phyloP scores from a whole-genome alignment of 2,888 invertebrate species.

The Epinotia ramella region DNA sequence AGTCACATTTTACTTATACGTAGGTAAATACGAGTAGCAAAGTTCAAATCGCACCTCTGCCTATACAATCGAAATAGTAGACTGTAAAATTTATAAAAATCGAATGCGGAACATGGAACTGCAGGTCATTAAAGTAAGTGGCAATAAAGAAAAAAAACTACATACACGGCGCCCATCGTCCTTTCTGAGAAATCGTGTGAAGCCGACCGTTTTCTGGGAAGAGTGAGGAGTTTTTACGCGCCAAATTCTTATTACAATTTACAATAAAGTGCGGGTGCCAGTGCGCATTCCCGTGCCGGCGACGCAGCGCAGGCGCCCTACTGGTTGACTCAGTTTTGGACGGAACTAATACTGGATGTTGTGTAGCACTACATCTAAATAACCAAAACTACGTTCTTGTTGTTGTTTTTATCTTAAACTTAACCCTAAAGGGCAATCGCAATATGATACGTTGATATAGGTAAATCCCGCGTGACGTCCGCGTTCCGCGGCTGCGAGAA shows the following conservation, averaged over 20 bases:
- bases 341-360: too few relatives aligned
- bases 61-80: too few relatives aligned
- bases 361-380: too few relatives aligned
- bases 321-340: not conserved
- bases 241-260: conserved; percentile 70
- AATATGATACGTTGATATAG: too few relatives aligned
- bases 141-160: conserved; percentile 50
- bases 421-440: not conserved
- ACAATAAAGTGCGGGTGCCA: conserved; percentile 54
- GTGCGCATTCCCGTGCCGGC: too few relatives aligned
- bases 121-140: conserved; percentile 51
- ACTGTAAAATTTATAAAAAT: conserved; percentile 1
- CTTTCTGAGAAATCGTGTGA: conserved; percentile 65
- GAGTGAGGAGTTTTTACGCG: conserved; percentile 59
- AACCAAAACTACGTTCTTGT: too few relatives aligned
- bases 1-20: too few relatives aligned
- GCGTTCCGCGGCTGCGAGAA: conserved; percentile 35
- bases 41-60: too few relatives aligned
- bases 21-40: too few relatives aligned
- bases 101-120: conserved; percentile 16
- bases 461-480: not conserved
- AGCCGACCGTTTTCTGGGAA: conserved; percentile 62
- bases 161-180: conserved; percentile 52
- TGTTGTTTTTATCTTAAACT: too few relatives aligned
- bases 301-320: too few relatives aligned